Conservation (phyloP, 2,113 vertebrate species). For the Centropus unirufus region DNA sequence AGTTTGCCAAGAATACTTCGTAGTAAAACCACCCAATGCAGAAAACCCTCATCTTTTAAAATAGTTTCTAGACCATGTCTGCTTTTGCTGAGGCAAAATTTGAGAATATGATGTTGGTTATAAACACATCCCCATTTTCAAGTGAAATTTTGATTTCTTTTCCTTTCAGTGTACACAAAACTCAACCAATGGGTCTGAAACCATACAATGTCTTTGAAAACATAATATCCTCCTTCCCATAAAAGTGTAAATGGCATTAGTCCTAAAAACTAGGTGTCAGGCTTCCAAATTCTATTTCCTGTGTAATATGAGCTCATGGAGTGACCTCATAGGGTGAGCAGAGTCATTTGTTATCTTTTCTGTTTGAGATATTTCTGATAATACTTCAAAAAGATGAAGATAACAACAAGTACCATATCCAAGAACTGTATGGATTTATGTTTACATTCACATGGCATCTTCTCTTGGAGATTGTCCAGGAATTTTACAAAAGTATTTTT, state of each 20-base stretch:
- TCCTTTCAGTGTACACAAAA: not conserved
- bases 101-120: not conserved
- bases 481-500: not conserved
- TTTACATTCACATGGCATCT: not conserved
- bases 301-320: not conserved
- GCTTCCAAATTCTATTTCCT: not conserved
- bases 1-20: not conserved
- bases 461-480: not conserved
- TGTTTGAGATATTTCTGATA: slow-evolving; percentile 10
- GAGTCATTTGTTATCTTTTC: not conserved
- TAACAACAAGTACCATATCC: not conserved
- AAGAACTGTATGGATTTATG: not conserved
- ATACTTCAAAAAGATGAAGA: slow-evolving; percentile 10
- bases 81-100: not conserved
- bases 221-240: not conserved
- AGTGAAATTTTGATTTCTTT: slow-evolving; percentile 9
- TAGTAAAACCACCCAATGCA: not conserved
- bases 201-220: not conserved
- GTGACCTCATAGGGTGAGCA: not conserved
- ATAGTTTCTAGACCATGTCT: not conserved
- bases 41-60: not conserved
- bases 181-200: not conserved
- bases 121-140: not conserved
- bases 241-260: not conserved
- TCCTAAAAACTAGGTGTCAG: not conserved